Percentiles rank a stretch among this genome's conserved stretches.
phyloP scores from a whole-genome alignment of 30 jellyfish, hydroid and myxozoan species.

The Pelagia noctiluca region DNA sequence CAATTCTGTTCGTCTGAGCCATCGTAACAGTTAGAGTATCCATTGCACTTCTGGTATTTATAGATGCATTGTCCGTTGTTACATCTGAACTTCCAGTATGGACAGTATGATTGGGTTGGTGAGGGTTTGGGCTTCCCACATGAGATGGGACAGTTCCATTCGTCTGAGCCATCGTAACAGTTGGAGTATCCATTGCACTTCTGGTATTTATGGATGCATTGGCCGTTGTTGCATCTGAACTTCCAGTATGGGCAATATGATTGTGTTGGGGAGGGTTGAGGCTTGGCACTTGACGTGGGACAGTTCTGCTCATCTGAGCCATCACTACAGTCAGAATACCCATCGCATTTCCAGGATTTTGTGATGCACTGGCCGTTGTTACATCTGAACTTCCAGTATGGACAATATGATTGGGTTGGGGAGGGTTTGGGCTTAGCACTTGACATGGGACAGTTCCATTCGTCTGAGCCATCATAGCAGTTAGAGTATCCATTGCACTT shows the following conservation, averaged over 20 bases:
- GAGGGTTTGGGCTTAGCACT: neutral
- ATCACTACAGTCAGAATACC: neutral
- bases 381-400: neutral
- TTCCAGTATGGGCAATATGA: slow-evolving; percentile 17
- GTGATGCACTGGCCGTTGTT: neutral
- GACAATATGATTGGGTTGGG: neutral
- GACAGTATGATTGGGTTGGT: slow-evolving; percentile 5
- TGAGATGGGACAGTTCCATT: neutral
- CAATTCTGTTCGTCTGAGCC: slow-evolving; percentile 12
- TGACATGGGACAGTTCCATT: neutral
- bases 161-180: neutral
- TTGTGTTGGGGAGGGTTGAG: slow-evolving; percentile 15
- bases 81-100: slow-evolving; percentile 35
- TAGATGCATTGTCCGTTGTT: slow-evolving; percentile 48
- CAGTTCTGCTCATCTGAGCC: slow-evolving; percentile 12
- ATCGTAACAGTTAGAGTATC: slow-evolving; percentile 60
- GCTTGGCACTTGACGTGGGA: slow-evolving; percentile 16
- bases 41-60: slow-evolving; percentile 51
- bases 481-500: neutral
- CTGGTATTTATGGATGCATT: neutral
- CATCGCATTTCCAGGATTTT: neutral
- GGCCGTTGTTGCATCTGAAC: neutral
- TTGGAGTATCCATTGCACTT: neutral
- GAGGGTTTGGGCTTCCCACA: neutral
- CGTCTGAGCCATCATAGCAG: slow-evolving; percentile 3